These are phyloP conservation scores for Dendrocincla fuliginosa DNA, from an alignment of 2,797 vertebrate species.

Conservation along the genomic window DNA sequence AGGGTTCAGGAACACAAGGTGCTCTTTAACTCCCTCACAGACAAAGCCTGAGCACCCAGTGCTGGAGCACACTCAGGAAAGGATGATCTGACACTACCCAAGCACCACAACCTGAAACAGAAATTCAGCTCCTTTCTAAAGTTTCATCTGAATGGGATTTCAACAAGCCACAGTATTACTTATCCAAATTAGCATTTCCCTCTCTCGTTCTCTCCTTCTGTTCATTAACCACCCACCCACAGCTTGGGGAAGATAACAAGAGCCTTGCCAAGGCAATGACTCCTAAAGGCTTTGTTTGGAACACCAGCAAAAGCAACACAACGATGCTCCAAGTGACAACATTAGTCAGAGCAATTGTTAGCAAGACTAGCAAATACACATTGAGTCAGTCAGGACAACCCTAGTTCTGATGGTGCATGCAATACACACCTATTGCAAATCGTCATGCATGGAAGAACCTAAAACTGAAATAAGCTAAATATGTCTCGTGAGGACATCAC, in stretches of 20 bases:
- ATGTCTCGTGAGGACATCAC: not conserved
- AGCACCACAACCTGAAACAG: not conserved
- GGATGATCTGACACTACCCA: not conserved
- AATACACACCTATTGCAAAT: not conserved
- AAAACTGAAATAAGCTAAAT: not conserved
- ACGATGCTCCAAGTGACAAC: not conserved
- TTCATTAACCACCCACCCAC: conserved; percentile 9
- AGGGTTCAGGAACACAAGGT: not conserved
- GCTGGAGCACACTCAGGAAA: not conserved
- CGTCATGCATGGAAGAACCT: not conserved
- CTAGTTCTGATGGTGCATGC: not conserved
- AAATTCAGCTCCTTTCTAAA: not conserved
- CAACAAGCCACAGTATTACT: not conserved
- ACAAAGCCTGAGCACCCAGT: not conserved
- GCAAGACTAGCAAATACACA: not conserved
- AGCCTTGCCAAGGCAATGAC: not conserved
- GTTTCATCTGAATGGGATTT: conserved; percentile 2
- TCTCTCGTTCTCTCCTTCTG: not conserved
- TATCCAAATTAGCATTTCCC: not conserved
- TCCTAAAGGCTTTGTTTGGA: not conserved
- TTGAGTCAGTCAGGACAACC: not conserved
- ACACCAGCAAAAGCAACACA: not conserved
- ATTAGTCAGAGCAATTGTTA: not conserved
- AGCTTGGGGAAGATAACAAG: not conserved
- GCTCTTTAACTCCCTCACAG: not conserved